Base-by-base conservation (phyloP, 2,113 vertebrate genomes). In the Callipepla californica region DNA sequence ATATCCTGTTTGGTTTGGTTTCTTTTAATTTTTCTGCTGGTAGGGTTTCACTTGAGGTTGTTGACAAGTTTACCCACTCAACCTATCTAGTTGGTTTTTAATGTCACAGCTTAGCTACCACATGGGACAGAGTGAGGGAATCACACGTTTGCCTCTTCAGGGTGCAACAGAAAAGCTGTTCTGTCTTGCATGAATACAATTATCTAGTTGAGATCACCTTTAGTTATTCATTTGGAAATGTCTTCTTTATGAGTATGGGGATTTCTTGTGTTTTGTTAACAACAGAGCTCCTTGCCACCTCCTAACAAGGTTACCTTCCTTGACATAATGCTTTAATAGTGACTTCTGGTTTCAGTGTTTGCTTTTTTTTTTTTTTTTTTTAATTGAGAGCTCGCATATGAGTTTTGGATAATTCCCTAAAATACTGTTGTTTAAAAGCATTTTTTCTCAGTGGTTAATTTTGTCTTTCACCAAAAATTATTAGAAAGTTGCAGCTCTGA, bases 31-130 rank as follows among this genome's bases (percentile, higher is more conserved):
- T 76, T 17, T 79, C 34, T 74, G 32, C 70, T 94, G 62, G 32
- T 93, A 83, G 30, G 58, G 58, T 82, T 77, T 96, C 55, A 55
- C 38, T 74, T 85, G 67, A 81, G 59, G 84, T 94, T 94, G 86
- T 80, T 67, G 77, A 80, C 61, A 89, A 69, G 50, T 62, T 85
- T 81, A 62, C 89, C 47, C 28, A 80, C 13, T 91, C 32, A 83
- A 63, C 70, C 45, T 48, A 69, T 76, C 88, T 83, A 65, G 32
- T 40, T 89, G 87, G 44, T 92, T 55, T 93, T 45, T 77, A 87
- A 72, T 58, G 78, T 62, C 59, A 34, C 57, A 14, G 44, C 55
- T 9, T 91, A 9, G 28, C 50, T 26, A 77, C 57, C 68, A 58
- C 47, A 44, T 0, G 1, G 55, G 59, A 55, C 14, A 74, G 19